A percentile compares a stretch with the other conserved stretches of the same genome.
phyloP scores from a whole-genome alignment of 2,888 invertebrate species.

The Ochlodes sylvanus region DNA sequence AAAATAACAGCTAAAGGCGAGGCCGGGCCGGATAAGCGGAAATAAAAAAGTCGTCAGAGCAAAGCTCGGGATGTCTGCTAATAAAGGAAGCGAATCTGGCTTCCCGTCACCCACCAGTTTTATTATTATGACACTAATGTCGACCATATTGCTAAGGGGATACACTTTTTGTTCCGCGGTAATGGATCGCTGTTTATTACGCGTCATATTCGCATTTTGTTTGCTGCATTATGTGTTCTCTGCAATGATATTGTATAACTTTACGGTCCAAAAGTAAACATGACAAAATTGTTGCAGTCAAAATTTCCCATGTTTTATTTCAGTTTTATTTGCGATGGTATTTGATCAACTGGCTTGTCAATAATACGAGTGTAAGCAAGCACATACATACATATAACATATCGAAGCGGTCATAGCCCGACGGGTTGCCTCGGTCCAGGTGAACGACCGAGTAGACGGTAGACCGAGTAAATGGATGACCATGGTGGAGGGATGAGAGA shows the following conservation, averaged over 20 bases:
- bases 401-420: too few relatives aligned
- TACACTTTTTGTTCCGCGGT: slow-evolving; percentile 40
- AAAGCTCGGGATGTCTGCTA: slow-evolving; percentile 71
- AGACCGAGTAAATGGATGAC: too few relatives aligned
- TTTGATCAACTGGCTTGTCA: too few relatives aligned
- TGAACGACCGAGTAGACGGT: too few relatives aligned
- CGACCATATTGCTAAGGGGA: slow-evolving; percentile 49
- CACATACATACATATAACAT: too few relatives aligned
- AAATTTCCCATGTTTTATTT: not conserved
- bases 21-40: slow-evolving; percentile 61
- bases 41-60: slow-evolving; percentile 78
- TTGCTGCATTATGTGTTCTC: slow-evolving; percentile 9
- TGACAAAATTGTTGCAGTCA: not conserved
- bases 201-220: slow-evolving; percentile 29
- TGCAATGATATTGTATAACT: not conserved
- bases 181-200: slow-evolving; percentile 40
- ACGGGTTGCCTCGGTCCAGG: too few relatives aligned
- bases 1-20: slow-evolving; percentile 51
- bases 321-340: not conserved
- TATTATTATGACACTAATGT: slow-evolving; percentile 77
- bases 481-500: too few relatives aligned
- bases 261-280: not conserved
- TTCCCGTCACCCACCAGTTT: slow-evolving; percentile 62
- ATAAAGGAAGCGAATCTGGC: slow-evolving; percentile 75
- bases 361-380: too few relatives aligned